phyloP scores from a whole-genome alignment of 2,797 vertebrate species.

The Mus spretus region DNA sequence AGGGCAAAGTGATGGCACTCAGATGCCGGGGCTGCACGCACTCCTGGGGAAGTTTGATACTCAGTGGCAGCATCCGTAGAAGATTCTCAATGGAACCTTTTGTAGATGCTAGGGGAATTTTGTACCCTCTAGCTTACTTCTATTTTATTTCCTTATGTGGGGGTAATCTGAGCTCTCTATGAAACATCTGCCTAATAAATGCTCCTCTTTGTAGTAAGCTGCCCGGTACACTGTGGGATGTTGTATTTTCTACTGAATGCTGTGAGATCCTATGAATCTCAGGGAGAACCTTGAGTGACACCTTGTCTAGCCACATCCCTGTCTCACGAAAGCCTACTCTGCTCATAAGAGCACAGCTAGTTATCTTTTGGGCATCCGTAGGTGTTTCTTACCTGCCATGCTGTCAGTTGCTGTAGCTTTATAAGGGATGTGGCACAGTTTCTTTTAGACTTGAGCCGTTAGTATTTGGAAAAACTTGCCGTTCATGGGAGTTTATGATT shows the following conservation, averaged over 20 bases:
- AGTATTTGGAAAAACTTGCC: constrained; percentile 63
- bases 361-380: background rate
- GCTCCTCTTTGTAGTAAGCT: background rate
- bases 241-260: background rate
- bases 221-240: background rate
- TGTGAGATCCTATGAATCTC: constrained; percentile 41
- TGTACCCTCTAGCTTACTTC: background rate
- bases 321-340: background rate
- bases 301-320: background rate
- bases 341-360: background rate
- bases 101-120: background rate
- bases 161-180: constrained; percentile 5
- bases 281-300: background rate
- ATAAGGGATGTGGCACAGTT: constrained; percentile 34
- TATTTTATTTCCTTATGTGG: constrained; percentile 30
- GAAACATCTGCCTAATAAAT: constrained; percentile 2
- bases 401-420: background rate
- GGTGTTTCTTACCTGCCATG: constrained; percentile 17
- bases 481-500: constrained; percentile 53
- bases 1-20: constrained; percentile 45
- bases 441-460: constrained; percentile 38
- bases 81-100: background rate
- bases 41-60: background rate
- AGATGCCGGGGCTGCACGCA: background rate
- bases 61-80: background rate